These are phyloP conservation scores for Apotomis capreana DNA, from an alignment of 2,888 invertebrate species.

Conservation along the genomic window DNA sequence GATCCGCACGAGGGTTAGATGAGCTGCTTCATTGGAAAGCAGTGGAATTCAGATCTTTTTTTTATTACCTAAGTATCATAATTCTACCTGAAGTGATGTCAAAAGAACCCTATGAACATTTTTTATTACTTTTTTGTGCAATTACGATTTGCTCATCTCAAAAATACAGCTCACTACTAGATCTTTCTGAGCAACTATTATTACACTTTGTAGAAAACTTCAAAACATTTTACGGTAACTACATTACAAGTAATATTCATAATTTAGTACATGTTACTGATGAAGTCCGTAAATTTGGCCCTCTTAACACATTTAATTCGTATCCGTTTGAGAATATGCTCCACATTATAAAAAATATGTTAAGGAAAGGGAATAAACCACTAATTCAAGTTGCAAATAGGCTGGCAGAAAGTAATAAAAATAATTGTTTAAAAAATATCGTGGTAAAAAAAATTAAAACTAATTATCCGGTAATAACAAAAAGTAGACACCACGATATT, in stretches of 20 bases:
- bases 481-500: background rate
- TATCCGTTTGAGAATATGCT: slow-evolving; percentile 42
- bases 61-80: slow-evolving; percentile 5
- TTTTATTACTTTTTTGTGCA: background rate
- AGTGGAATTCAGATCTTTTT: slow-evolving; percentile 4
- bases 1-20: background rate
- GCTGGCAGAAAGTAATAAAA: slow-evolving; percentile 10
- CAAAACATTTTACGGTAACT: background rate
- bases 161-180: background rate
- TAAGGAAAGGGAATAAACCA: slow-evolving; percentile 33
- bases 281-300: slow-evolving; percentile 33
- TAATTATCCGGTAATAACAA: background rate
- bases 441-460: background rate
- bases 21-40: slow-evolving; percentile 4
- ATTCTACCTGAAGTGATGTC: background rate
- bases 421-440: background rate
- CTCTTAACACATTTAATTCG: slow-evolving; percentile 26
- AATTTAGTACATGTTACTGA: slow-evolving; percentile 10
- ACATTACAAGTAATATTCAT: slow-evolving; percentile 1
- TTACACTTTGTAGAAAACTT: background rate
- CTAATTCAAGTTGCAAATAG: slow-evolving; percentile 29
- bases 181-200: background rate
- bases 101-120: background rate
- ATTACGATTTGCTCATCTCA: slow-evolving; percentile 4
- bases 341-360: slow-evolving; percentile 30